A percentile compares a stretch with the other conserved stretches of the same genome.
phyloP scores from a whole-genome alignment of 2,888 invertebrate genomes.

The Auanema freiburgensis region DNA sequence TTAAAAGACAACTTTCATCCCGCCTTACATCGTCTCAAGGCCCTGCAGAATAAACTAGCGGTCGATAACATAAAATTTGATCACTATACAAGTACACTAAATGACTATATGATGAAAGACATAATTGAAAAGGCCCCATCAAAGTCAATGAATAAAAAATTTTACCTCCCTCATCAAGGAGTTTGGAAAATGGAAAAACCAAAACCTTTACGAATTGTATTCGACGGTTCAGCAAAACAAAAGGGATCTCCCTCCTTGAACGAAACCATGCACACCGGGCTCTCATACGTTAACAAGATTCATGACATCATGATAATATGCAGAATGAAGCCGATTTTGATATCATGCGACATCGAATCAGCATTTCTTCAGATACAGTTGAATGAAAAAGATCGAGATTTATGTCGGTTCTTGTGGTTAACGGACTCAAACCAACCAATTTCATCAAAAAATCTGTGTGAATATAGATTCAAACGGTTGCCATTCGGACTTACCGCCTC shows the following conservation, averaged over 20 bases:
- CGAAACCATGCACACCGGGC: slow-evolving; percentile 1
- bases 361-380: background rate
- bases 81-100: no score
- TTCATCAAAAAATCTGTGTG: background rate
- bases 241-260: background rate
- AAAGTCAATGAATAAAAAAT: no score
- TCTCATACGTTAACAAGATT: slow-evolving; percentile 5
- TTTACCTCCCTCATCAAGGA: background rate
- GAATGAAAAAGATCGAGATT: background rate
- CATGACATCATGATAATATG: background rate
- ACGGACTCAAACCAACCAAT: background rate
- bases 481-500: slow-evolving; percentile 9
- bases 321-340: background rate
- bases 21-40: no score
- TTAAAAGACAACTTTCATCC: no score
- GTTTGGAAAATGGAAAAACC: slow-evolving; percentile 5
- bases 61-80: no score
- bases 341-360: background rate
- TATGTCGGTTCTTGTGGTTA: slow-evolving; percentile 5
- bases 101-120: no score
- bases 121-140: no score
- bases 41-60: no score
- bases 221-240: slow-evolving; percentile 1
- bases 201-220: slow-evolving; percentile 1
- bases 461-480: background rate